Evolutionary conservation across 2,113 vertebrate genomes (phyloP).

Genomic region (Elachura formosa): DNA sequence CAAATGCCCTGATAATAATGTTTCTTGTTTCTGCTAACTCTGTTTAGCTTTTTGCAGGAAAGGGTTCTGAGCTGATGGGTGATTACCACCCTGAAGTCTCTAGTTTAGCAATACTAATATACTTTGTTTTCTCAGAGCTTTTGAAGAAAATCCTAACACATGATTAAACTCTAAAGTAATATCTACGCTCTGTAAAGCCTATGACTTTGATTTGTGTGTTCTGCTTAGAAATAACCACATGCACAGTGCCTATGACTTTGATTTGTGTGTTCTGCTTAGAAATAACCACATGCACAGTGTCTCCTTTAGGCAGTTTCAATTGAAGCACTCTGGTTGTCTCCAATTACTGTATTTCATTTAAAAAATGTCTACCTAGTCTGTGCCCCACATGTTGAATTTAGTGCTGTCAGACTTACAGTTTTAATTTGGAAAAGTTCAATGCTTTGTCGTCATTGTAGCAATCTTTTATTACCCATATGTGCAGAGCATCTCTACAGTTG

Average conservation of each 20-base stretch:
- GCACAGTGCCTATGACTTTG: background rate
- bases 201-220: background rate
- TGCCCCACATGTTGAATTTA: background rate
- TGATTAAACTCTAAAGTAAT: background rate
- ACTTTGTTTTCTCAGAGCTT: background rate
- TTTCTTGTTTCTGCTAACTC: background rate
- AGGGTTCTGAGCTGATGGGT: background rate
- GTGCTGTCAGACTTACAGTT: background rate
- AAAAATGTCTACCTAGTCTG: background rate
- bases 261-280: background rate
- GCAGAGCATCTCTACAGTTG: background rate
- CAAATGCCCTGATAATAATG: background rate
- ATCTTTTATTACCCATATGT: background rate
- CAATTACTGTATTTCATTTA: background rate
- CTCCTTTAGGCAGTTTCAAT: background rate
- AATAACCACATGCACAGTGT: background rate
- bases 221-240: background rate
- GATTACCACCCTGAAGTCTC: background rate
- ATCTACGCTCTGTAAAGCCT: background rate
- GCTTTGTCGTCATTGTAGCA: background rate
- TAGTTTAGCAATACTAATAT: background rate
- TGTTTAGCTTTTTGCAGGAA: background rate
- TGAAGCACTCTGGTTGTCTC: background rate
- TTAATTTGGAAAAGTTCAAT: background rate
- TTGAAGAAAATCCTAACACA: background rate